These are phyloP conservation scores for Phenacoccus solenopsis DNA, from an alignment of 1,140 invertebrate genomes.

Conservation along the genomic window DNA sequence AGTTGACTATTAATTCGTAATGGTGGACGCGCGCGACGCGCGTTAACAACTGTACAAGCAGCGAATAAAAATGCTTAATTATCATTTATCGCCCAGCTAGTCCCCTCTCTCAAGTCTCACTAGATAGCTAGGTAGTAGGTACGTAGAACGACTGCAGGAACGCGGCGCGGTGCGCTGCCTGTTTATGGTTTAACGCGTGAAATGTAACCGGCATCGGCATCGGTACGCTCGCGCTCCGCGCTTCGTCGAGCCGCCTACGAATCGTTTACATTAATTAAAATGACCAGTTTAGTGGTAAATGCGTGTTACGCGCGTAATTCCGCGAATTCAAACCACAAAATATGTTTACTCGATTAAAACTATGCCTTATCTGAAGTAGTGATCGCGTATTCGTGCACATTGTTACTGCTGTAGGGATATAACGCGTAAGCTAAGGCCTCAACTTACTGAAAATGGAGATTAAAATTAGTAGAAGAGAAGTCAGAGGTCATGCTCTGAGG, in stretches of 20 bases:
- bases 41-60: neutral
- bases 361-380: neutral
- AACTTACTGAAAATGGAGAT: too few relatives aligned
- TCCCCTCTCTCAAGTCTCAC: neutral
- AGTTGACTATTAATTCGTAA: neutral
- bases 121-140: too few relatives aligned
- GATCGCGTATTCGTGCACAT: neutral
- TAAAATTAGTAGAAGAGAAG: too few relatives aligned
- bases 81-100: neutral
- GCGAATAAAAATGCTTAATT: neutral
- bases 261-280: neutral
- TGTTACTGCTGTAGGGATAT: neutral
- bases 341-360: neutral
- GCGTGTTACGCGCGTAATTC: neutral
- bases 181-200: too few relatives aligned
- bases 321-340: neutral
- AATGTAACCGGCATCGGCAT: too few relatives aligned
- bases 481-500: too few relatives aligned
- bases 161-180: too few relatives aligned
- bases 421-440: too few relatives aligned
- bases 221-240: too few relatives aligned
- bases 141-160: too few relatives aligned
- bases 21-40: neutral
- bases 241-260: too few relatives aligned
- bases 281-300: neutral